phyloP scores from a whole-genome alignment of 92 coral and sea anemone species.

The Paramuricea clavata region DNA sequence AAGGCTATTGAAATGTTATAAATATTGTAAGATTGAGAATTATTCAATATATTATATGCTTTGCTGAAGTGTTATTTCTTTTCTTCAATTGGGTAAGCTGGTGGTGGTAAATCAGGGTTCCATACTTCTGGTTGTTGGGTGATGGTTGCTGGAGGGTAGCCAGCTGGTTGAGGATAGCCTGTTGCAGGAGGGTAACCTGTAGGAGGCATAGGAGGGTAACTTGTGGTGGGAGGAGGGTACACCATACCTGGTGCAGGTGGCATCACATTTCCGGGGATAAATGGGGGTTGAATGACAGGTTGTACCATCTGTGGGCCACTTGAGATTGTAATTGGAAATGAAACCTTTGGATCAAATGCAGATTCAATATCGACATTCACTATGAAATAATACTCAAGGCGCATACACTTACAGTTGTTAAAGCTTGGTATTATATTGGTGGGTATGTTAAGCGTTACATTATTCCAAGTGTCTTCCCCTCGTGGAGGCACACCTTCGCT shows the following conservation, averaged over 20 bases:
- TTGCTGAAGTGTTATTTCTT: not conserved
- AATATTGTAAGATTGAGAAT: too few relatives aligned
- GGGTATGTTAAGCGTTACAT: slow-evolving; percentile 18
- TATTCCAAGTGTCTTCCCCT: slow-evolving; percentile 8
- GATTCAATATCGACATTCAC: slow-evolving; percentile 12
- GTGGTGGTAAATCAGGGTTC: slow-evolving; percentile 3
- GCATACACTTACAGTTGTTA: slow-evolving; percentile 24
- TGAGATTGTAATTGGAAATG: slow-evolving; percentile 5
- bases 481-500: not conserved
- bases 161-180: slow-evolving; percentile 3
- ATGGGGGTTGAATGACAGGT: not conserved
- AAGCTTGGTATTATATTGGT: slow-evolving; percentile 3
- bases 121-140: not conserved
- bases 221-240: not conserved
- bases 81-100: not conserved
- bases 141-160: not conserved
- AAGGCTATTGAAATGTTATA: too few relatives aligned
- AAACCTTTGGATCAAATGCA: slow-evolving; percentile 20
- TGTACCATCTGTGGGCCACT: not conserved
- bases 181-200: not conserved
- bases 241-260: not conserved
- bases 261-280: not conserved
- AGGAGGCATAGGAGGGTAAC: not conserved
- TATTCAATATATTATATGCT: too few relatives aligned
- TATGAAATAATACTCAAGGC: not conserved